Base-by-base conservation (phyloP, 2,113 vertebrate genomes). In the Terrapene triunguis region DNA sequence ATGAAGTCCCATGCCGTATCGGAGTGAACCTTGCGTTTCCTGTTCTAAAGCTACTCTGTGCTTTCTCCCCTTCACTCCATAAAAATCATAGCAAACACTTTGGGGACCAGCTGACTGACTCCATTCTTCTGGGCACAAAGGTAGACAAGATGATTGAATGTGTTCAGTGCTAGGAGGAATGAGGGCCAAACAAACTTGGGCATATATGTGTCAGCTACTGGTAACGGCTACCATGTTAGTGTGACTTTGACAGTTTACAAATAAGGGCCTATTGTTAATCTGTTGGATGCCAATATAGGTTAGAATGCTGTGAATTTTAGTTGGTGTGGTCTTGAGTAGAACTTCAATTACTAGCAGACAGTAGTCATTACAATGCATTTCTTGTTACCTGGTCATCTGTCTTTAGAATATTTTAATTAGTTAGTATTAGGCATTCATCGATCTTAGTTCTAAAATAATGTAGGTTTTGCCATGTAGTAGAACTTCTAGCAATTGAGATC, bases 201-300 rank as follows among this genome's bases (percentile, higher is more conserved):
- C 2, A 44, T 35, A 1, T 0, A 0, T 1, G 0, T 0, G 1
- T 17, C 21, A 1, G 42, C 27, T 78, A 53, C 38, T 24, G 72
- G 42, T 27, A 80, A 50, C 22, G 1, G 3, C 62, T 62, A 12
- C 80, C n/a, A 7, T 55, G 6, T 57, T 59, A 22, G 51, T 44
- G 13, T 32, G 81, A 27, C 13, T 2, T 35, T 13, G 4, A 29
- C 19, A 7, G n/a, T 32, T 27, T 47, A 42, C 29, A 84, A 25
- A 17, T 81, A 38, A 50, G 32, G 3, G 11, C 44, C 22, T 59
- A 13, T 76, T 55, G 38, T 53, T 65, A 35, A 14, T 44, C 22
- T 44, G 22, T 78, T 78, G 42, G 42, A 27, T 44, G 10, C 42
- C 25, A 29, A 16, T 25, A 78, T 78, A 78, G 24, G 25, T 78